Base-by-base conservation (phyloP, 2,797 vertebrate genomes). In the Urocyon cinereoargenteus region DNA sequence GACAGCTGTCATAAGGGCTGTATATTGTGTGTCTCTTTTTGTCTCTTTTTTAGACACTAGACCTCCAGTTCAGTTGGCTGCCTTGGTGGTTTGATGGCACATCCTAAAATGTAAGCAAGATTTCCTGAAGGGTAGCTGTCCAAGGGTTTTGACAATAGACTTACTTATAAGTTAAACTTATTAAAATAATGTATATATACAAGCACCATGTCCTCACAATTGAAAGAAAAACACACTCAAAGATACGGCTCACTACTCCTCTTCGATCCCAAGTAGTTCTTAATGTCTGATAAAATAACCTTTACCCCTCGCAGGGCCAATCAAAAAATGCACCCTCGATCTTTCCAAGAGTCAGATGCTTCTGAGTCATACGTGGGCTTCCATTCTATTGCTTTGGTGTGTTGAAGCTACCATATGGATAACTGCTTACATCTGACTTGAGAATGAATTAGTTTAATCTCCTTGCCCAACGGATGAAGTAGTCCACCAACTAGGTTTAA, bases 201-300 rank as follows among this genome's bases (percentile, higher is more conserved):
- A 90, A 82, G 24, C 12, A 68, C 26, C 57, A 57, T 40, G 55
- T 6, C 13, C n/a, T 45, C 4, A 51, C 26, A 70, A 88, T 51
- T 72, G 87, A 49, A 90, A 83, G 72, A 88, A 91, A 84, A 82
- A n/a, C 6, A 90, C 85, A 82, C 53, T 84, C 55, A 81, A 91
- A 79, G 36, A 94, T 70, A 40, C 0, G 26, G 26, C 31, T 14
- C 72, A 59, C 22, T 36, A 73, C 2, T 13, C 36, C 34, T 90
- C 21, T 81, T 55, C 19, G 57, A 45, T n/a, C 24, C 34, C 31
- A 51, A 78, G 57, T 14, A 28, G n/a, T 40, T 75, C 53, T n/a
- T 62, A 57, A 51, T 59, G 51, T 36, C 24, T 45, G 10, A 36
- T 73, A 68, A 85, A 97, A 93, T 36, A 75, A 53, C 3, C 14